These are phyloP conservation scores for Perca flavescens DNA, from an alignment of 2,113 vertebrate species.

Conservation along the genomic window DNA sequence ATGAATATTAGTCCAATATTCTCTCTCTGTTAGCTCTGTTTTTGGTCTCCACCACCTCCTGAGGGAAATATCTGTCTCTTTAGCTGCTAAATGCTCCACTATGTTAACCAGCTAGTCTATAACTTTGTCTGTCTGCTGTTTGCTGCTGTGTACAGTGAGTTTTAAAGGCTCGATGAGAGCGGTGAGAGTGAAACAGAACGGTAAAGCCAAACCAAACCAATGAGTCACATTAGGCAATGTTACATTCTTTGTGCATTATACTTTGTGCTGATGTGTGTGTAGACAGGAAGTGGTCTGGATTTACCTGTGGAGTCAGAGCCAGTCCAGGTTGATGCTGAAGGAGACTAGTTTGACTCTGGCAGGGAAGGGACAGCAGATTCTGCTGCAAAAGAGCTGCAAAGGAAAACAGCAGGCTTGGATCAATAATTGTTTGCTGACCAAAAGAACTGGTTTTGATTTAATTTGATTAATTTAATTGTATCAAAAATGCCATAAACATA, in stretches of 20 bases:
- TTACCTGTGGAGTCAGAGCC: conserved; percentile 93
- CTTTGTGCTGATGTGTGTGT: background rate
- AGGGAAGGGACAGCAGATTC: conserved; percentile 91
- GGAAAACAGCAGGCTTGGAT: background rate
- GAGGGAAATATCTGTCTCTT: too few relatives aligned
- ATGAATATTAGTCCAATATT: background rate
- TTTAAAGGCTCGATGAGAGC: too few relatives aligned
- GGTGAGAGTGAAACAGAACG: too few relatives aligned
- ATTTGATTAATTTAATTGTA: too few relatives aligned
- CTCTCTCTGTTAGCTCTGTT: background rate
- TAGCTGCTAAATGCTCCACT: too few relatives aligned
- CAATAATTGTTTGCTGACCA: background rate
- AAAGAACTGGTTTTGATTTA: too few relatives aligned
- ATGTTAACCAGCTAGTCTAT: too few relatives aligned
- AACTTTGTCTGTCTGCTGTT: too few relatives aligned
- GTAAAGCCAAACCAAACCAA: background rate
- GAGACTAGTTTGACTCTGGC: conserved; percentile 89
- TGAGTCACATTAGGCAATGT: background rate
- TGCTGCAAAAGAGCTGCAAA: conserved; percentile 89
- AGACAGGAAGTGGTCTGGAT: background rate
- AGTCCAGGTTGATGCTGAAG: conserved; percentile 93
- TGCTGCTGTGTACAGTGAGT: too few relatives aligned
- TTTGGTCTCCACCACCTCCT: background rate
- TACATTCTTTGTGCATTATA: background rate
- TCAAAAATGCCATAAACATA: too few relatives aligned